Evolutionary conservation across 2,888 invertebrate genomes (phyloP).

Genomic region (Cotesia congregata): DNA sequence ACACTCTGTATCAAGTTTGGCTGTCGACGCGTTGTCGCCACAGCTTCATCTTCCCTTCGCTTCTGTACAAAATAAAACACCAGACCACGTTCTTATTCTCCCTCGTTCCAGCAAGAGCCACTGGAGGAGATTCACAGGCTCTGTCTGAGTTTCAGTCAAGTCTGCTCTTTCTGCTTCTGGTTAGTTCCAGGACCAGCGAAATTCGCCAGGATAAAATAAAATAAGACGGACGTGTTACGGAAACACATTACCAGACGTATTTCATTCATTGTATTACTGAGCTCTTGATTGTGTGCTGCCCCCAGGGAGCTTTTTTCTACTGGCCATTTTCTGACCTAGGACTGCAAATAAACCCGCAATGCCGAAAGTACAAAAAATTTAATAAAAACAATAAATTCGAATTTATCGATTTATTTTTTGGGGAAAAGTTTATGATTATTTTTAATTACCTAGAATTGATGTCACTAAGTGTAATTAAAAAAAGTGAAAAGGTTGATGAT

Average conservation of each 20-base stretch:
- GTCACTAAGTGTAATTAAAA: too few relatives aligned
- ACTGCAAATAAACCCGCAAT: background rate
- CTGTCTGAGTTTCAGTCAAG: background rate
- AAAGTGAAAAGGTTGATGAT: too few relatives aligned
- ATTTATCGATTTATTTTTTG: too few relatives aligned
- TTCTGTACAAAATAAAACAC: too few relatives aligned
- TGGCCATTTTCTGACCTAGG: background rate
- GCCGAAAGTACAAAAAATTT: background rate
- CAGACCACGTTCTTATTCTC: too few relatives aligned
- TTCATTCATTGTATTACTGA: background rate
- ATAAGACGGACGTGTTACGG: background rate
- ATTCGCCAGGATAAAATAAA: background rate
- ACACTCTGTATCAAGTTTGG: conserved; percentile 4
- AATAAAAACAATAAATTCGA: too few relatives aligned
- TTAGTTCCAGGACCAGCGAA: background rate
- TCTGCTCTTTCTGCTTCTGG: background rate
- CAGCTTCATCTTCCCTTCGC: background rate
- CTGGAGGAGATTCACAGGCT: too few relatives aligned
- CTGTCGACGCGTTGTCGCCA: background rate
- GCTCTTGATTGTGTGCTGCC: background rate
- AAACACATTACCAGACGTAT: background rate
- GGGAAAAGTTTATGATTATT: too few relatives aligned
- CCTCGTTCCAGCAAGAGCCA: too few relatives aligned
- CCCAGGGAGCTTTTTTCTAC: background rate
- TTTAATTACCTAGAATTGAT: too few relatives aligned